Conservation (phyloP, 2,797 vertebrate species). For the Sphaeramia orbicularis region DNA sequence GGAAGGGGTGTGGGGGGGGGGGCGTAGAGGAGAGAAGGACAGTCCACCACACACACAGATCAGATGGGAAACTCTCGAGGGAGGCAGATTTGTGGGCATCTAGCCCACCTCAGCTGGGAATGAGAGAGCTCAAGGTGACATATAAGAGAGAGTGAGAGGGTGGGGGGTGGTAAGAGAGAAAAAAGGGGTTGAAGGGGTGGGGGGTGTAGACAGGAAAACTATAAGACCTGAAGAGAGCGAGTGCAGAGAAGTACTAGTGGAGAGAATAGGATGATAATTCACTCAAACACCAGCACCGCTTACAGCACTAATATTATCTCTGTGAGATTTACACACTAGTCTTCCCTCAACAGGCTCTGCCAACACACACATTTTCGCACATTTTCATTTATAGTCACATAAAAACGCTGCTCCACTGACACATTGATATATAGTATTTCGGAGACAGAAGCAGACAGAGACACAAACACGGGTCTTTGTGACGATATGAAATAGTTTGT, state of each 20-base stretch:
- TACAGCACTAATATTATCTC: conserved; percentile 59
- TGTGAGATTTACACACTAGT: conserved; percentile 53
- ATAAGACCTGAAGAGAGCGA: conserved; percentile 45
- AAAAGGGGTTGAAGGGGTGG: no score
- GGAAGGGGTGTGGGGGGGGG: no score
- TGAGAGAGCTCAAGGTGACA: conserved; percentile 73
- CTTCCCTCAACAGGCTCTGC: conserved; percentile 44
- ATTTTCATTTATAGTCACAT: conserved; percentile 21
- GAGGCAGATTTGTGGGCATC: conserved; percentile 62
- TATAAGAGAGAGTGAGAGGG: conserved; percentile 42
- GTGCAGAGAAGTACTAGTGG: conserved; percentile 27
- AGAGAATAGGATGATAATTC: conserved; percentile 70
- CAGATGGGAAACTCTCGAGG: conserved; percentile 48
- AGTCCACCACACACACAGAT: conserved; percentile 29
- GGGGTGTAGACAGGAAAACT: conserved; percentile 38
- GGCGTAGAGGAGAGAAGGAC: conserved; percentile 51
- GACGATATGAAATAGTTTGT: no score
- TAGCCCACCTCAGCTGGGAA: conserved; percentile 53
- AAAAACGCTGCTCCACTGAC: conserved; percentile 11
- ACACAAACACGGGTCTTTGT: no score
- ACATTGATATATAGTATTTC: conserved; percentile 13
- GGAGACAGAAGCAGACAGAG: not conserved
- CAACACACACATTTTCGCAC: conserved; percentile 19
- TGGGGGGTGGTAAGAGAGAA: conserved; percentile 18
- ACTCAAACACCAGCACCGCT: conserved; percentile 56